Conservation (phyloP, 2,888 invertebrate species). For the Apamea epomidion region DNA sequence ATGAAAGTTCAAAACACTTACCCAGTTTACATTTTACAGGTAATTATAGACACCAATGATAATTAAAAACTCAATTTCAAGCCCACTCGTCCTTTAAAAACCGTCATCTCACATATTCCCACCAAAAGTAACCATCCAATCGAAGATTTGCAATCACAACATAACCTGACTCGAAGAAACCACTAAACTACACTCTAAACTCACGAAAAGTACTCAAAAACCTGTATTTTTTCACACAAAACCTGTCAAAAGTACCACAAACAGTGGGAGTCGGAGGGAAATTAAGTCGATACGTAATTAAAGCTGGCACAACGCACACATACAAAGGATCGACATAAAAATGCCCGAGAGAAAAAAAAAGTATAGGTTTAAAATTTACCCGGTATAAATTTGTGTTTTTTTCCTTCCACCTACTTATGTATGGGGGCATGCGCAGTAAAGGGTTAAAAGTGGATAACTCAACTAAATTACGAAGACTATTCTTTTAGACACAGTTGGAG, state of each 20-base stretch:
- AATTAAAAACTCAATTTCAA: slow-evolving; percentile 16
- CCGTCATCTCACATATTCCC: slow-evolving; percentile 58
- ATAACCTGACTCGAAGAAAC: slow-evolving; percentile 48
- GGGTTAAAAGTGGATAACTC: slow-evolving; percentile 81
- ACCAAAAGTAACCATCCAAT: slow-evolving; percentile 57
- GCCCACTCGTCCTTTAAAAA: slow-evolving; percentile 5
- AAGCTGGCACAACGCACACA: slow-evolving; percentile 89
- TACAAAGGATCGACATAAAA: slow-evolving; percentile 89
- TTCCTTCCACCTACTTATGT: slow-evolving; percentile 89
- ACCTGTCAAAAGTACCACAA: slow-evolving; percentile 76
- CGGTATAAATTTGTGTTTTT: slow-evolving; percentile 91
- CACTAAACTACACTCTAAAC: slow-evolving; percentile 57
- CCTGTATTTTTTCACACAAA: slow-evolving; percentile 67
- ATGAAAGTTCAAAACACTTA: slow-evolving; percentile 45
- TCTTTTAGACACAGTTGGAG: slow-evolving; percentile 30
- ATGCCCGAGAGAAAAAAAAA: slow-evolving; percentile 89
- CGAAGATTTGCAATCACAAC: slow-evolving; percentile 55
- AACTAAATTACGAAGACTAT: slow-evolving; percentile 54
- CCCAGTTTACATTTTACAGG: slow-evolving; percentile 60
- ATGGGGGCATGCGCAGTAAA: slow-evolving; percentile 90
- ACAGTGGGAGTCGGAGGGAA: slow-evolving; percentile 84
- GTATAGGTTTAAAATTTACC: slow-evolving; percentile 91
- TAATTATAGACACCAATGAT: slow-evolving; percentile 20
- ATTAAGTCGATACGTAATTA: slow-evolving; percentile 91
- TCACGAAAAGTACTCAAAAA: slow-evolving; percentile 62